Percentiles rank a stretch among this genome's conserved stretches.
Evolutionary conservation across 1,140 invertebrate genomes (phyloP).

Genomic region (Trichomalopsis sarcophagae): DNA sequence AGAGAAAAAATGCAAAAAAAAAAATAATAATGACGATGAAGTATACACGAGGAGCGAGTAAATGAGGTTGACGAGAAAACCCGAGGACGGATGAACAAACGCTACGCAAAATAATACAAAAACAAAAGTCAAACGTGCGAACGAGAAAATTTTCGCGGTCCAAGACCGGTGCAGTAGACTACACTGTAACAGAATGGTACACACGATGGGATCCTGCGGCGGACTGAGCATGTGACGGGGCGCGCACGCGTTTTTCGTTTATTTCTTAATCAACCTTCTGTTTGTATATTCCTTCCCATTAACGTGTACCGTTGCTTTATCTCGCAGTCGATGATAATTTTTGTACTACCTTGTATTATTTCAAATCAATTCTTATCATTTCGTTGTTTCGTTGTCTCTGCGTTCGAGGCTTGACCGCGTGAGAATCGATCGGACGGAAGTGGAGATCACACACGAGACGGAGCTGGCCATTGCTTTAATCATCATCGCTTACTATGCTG

Average conservation of each 20-base stretch:
- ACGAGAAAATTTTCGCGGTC: constrained; percentile 46
- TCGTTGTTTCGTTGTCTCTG: no score
- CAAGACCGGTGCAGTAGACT: constrained; percentile 63
- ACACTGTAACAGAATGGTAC: constrained; percentile 36
- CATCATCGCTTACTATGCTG: constrained; percentile 7
- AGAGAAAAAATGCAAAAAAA: constrained; percentile 38
- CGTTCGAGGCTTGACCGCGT: no score
- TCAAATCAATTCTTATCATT: background rate
- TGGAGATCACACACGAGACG: no score
- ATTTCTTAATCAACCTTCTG: constrained; percentile 29
- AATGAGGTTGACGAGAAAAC: background rate
- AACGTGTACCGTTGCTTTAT: background rate
- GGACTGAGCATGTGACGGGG: constrained; percentile 62
- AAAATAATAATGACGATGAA: constrained; percentile 19
- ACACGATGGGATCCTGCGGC: constrained; percentile 58
- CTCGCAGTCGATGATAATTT: background rate
- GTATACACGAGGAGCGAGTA: background rate
- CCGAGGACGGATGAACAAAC: background rate
- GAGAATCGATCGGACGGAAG: no score
- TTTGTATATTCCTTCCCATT: background rate
- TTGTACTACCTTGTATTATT: no score
- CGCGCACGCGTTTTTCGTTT: constrained; percentile 32
- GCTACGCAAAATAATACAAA: background rate
- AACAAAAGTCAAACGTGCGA: background rate
- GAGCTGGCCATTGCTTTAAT: background rate